Conservation (phyloP, 2,888 invertebrate genomes). For the Neoaliturus tenellus region DNA sequence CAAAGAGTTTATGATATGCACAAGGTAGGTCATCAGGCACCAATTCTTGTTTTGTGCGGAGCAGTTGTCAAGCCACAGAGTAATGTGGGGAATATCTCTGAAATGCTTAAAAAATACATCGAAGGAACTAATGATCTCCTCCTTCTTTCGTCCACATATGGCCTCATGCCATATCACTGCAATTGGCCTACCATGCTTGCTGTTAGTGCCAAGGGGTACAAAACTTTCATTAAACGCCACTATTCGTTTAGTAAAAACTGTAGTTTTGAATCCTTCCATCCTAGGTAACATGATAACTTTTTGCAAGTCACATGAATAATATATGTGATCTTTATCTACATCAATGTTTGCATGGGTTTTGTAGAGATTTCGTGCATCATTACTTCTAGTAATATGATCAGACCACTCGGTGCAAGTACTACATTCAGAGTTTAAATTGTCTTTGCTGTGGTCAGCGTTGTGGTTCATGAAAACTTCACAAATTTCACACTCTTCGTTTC, state of each 20-base stretch:
- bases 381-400: constrained; percentile 39
- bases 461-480: constrained; percentile 53
- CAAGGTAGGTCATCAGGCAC: too few relatives aligned
- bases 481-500: constrained; percentile 62
- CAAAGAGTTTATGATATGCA: constrained; percentile 55
- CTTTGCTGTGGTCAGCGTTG: constrained; percentile 6
- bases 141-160: constrained; percentile 15
- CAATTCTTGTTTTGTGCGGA: background rate
- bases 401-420: too few relatives aligned
- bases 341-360: background rate
- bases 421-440: constrained; percentile 33
- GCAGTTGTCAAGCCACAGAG: constrained; percentile 62
- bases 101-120: constrained; percentile 52
- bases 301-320: constrained; percentile 52
- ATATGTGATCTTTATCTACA: constrained; percentile 23
- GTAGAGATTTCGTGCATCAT: constrained; percentile 12
- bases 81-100: constrained; percentile 61
- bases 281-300: constrained; percentile 62
- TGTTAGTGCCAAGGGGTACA: constrained; percentile 60
- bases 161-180: constrained; percentile 62
- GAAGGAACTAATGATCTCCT: constrained; percentile 62
- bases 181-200: background rate
- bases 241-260: constrained; percentile 31
- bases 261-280: constrained; percentile 53
- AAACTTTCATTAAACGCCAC: constrained; percentile 62